Conservation (phyloP, 2,888 invertebrate genomes). For the Pristionchus maxplancki region DNA sequence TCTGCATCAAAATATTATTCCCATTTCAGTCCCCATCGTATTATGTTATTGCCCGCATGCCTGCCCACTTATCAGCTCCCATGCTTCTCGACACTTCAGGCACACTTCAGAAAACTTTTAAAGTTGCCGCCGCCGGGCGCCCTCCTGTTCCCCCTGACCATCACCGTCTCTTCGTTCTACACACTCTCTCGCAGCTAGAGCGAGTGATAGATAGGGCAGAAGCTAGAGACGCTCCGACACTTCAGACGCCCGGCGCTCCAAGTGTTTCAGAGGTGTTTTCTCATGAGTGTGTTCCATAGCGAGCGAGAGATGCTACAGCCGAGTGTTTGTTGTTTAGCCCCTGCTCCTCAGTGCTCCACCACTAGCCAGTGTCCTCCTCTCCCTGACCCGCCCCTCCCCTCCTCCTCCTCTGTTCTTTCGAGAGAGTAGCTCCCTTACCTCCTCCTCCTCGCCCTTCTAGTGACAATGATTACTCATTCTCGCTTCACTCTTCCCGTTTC, state of each 20-base stretch:
- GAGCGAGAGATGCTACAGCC: background rate
- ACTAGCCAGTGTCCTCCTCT: background rate
- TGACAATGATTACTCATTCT: background rate
- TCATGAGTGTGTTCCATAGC: too few relatives aligned
- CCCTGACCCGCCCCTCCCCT: conserved; percentile 1
- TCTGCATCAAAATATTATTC: too few relatives aligned
- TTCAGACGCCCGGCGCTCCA: background rate
- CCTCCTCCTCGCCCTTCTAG: background rate
- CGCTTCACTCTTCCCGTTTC: background rate
- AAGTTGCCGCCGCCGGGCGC: background rate
- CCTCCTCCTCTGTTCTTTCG: background rate
- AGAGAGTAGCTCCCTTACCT: conserved; percentile 41
- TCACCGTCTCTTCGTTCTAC: background rate
- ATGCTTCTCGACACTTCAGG: background rate
- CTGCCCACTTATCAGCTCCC: background rate
- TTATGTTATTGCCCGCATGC: background rate
- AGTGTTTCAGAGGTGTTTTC: background rate
- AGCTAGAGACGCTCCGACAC: background rate
- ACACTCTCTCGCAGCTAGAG: too few relatives aligned
- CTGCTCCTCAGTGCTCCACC: background rate
- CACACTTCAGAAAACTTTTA: background rate
- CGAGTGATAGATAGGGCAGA: too few relatives aligned
- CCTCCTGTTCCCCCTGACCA: background rate
- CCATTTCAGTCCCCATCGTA: background rate
- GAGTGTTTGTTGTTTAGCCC: conserved; percentile 2